Evolutionary conservation across 2,113 vertebrate genomes (phyloP), one percentile per base, ranked within the genome.

Genomic region (Ictalurus punctatus): DNA sequence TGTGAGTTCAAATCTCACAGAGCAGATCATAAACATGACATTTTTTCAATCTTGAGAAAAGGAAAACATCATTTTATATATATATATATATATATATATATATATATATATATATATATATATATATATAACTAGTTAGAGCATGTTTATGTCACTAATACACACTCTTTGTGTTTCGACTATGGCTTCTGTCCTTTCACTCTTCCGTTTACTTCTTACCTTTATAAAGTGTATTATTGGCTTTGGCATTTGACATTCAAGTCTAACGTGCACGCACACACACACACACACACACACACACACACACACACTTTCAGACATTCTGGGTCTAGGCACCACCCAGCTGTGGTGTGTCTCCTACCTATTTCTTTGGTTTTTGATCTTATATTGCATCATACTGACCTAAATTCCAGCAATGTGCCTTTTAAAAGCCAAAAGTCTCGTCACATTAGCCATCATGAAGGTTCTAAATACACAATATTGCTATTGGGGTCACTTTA

Each of bases 321-420:
- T 14, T 40, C 21, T 25, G 61, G 4, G 58, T 40, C 58, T 61
- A 40, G 56, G 58, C 19, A 21, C 81, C 81, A 83, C 19, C 56
- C 58, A 61, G 30, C 56, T 61, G 21, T 25, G 52, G 34, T 25
- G 30, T 37, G 80, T 82, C 80, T 82, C 80, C 12, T 83, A 83
- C 56, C 81, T 83, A 40, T 83, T 83, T 61, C 58, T 61, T 63
- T 61, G 34, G 81, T 61, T 58, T 83, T 59, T 83, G 81, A 83
- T 61, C 58, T 61, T 83, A 34, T 25, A 61, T 83, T 83, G 81
- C 81, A 83, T 83, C 81, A 83, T 83, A 40, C 81, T 61, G 81
- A 61, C 81, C 81, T 40, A 83, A 56, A 83, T 61, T 83, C 44
- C 21, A 58, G 30, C 56, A 83, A 40, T 83, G n/a, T 83, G 34